Conservation (phyloP, 2,797 vertebrate genomes). For the Myotis planiceps region DNA sequence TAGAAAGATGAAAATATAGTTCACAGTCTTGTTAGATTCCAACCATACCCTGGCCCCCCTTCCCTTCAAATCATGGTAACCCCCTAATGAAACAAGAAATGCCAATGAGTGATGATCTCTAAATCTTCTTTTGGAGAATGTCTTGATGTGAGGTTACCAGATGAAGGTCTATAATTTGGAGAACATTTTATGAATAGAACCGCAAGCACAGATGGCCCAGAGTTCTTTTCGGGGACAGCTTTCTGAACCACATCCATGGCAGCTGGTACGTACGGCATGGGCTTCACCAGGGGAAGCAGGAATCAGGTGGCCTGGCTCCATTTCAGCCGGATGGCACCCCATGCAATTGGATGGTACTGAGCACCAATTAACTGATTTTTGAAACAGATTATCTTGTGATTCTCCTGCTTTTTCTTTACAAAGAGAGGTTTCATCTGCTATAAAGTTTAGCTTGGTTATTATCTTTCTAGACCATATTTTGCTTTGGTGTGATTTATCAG, state of each 20-base stretch:
- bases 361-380: slow-evolving; percentile 59
- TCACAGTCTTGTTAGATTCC: not conserved
- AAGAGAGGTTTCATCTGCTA: not conserved
- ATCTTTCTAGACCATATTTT: not conserved
- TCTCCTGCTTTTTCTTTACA: not conserved
- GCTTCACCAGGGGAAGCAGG: slow-evolving; percentile 57
- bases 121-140: not conserved
- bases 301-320: slow-evolving; percentile 76
- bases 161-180: slow-evolving; percentile 54
- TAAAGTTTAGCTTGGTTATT: not conserved
- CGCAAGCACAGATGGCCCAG: slow-evolving; percentile 70
- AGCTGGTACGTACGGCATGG: slow-evolving; percentile 65
- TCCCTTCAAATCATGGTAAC: not conserved
- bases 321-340: slow-evolving; percentile 55
- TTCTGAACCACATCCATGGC: slow-evolving; percentile 75
- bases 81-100: not conserved
- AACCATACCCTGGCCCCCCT: fast-evolving
- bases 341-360: slow-evolving; percentile 40
- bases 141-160: slow-evolving; percentile 38
- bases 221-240: slow-evolving; percentile 70
- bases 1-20: not conserved
- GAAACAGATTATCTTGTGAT: slow-evolving; percentile 25
- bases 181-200: slow-evolving; percentile 67
- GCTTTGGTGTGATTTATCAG: not conserved
- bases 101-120: not conserved